These are phyloP conservation scores for Drosophila pseudotakahashii DNA, from an alignment of 2,888 invertebrate species.

Conservation along the genomic window DNA sequence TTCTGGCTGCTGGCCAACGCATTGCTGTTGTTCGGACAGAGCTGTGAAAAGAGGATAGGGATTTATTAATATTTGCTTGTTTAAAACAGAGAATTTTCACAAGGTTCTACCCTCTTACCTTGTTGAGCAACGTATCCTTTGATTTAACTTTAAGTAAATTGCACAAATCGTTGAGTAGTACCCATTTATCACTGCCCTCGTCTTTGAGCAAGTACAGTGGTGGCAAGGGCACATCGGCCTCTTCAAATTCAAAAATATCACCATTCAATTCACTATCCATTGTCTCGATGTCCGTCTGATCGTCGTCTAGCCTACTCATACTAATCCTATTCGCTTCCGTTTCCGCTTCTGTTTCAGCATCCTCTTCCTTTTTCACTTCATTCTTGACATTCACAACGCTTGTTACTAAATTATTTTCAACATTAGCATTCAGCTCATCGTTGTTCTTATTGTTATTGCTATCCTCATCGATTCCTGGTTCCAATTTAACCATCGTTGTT, in stretches of 20 bases:
- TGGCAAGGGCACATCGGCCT: conserved; percentile 91
- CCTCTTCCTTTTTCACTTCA: conserved; percentile 63
- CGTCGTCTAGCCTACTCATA: conserved; percentile 28
- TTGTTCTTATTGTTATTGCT: conserved; percentile 59
- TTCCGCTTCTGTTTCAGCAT: conserved; percentile 33
- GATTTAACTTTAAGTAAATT: conserved; percentile 92
- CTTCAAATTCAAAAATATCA: conserved; percentile 91
- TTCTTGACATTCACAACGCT: conserved; percentile 74
- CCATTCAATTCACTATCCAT: conserved; percentile 78
- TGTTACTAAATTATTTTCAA: conserved; percentile 57
- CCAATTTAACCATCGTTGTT: conserved; percentile 58
- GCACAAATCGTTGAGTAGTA: conserved; percentile 91
- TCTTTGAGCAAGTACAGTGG: conserved; percentile 91
- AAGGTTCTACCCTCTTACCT: conserved; percentile 81
- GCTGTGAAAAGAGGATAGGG: conserved; percentile 62
- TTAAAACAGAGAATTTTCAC: no score
- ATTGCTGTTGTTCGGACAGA: conserved; percentile 78
- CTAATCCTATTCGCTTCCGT: conserved; percentile 7
- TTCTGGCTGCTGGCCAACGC: conserved; percentile 75
- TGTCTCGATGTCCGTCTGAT: conserved; percentile 51
- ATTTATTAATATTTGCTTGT: background rate
- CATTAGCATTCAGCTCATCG: conserved; percentile 54
- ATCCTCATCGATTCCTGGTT: conserved; percentile 58
- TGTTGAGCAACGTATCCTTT: conserved; percentile 91
- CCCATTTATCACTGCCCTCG: conserved; percentile 90